phyloP scores from a whole-genome alignment of 2,797 vertebrate genomes.

The Platyrinchus mystaceus region DNA sequence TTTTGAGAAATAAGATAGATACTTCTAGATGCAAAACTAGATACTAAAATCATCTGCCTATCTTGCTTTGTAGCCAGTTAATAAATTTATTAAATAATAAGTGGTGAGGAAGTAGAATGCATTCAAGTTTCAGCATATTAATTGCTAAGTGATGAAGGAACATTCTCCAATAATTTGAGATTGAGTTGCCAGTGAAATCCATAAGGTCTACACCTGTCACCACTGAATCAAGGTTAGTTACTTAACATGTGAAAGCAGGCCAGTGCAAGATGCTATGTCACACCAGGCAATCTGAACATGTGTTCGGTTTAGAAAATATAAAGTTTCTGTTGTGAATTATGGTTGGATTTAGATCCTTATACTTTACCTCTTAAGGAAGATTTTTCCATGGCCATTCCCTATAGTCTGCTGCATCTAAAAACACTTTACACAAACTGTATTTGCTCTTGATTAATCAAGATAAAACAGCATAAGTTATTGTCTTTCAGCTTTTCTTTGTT shows the following conservation, averaged over 20 bases:
- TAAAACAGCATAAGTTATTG: conserved; percentile 29
- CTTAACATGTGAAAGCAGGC: conserved; percentile 36
- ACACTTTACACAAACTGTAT: conserved; percentile 39
- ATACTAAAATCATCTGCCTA: not conserved
- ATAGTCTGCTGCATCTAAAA: not conserved
- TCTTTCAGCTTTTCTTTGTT: conserved; percentile 39
- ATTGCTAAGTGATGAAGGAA: not conserved
- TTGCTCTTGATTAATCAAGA: conserved; percentile 53
- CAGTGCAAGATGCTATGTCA: conserved; percentile 45
- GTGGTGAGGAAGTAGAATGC: not conserved
- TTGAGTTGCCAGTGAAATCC: conserved; percentile 5
- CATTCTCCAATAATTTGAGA: not conserved
- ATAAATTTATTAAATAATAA: not conserved
- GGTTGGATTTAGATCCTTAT: not conserved
- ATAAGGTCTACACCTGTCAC: conserved; percentile 66
- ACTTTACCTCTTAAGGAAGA: not conserved
- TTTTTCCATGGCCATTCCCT: conserved; percentile 11
- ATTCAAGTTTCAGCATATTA: not conserved
- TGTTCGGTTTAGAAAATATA: conserved; percentile 27
- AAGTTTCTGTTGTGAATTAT: conserved; percentile 31
- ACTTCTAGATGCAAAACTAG: not conserved
- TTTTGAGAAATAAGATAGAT: not conserved
- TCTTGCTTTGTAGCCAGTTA: not conserved
- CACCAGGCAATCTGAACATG: conserved; percentile 32
- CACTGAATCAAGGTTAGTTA: conserved; percentile 44